phyloP scores from a whole-genome alignment of 1,140 invertebrate species.

The Tetramorium parvispinum region DNA sequence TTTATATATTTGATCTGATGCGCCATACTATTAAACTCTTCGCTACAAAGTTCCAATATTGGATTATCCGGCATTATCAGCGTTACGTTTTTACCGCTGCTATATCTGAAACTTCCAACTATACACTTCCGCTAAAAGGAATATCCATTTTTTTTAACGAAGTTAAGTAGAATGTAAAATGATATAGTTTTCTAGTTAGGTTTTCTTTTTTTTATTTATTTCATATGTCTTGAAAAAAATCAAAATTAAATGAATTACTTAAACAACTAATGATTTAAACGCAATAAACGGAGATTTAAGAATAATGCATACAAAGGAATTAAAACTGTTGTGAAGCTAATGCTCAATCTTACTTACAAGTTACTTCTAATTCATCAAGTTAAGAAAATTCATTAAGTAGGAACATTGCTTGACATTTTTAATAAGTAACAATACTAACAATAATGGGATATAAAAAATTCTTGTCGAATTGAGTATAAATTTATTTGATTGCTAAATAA shows the following conservation, averaged over 20 bases:
- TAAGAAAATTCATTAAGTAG: background rate
- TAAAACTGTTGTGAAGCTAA: background rate
- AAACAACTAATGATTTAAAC: background rate
- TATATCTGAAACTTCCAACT: background rate
- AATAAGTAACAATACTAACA: background rate
- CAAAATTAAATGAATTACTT: background rate
- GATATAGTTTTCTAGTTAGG: background rate
- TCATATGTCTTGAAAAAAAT: background rate
- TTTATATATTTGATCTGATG: conserved; percentile 9
- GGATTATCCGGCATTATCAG: conserved; percentile 6
- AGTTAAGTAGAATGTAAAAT: background rate
- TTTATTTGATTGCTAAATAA: conserved; percentile 42
- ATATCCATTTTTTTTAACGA: background rate
- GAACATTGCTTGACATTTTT: background rate
- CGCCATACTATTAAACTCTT: conserved; percentile 9
- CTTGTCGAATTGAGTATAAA: background rate
- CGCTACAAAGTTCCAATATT: conserved; percentile 23
- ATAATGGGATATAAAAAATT: conserved; percentile 1
- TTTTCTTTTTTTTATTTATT: background rate
- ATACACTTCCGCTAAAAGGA: background rate
- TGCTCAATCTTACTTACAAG: background rate
- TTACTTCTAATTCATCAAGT: conserved; percentile 24
- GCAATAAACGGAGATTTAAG: background rate
- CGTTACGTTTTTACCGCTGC: background rate
- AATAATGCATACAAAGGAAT: background rate